Percentiles rank a stretch among this genome's conserved stretches.
These are phyloP conservation scores for Phocides pigmalion DNA, from an alignment of 1,140 invertebrate species.

Conservation along the genomic window DNA sequence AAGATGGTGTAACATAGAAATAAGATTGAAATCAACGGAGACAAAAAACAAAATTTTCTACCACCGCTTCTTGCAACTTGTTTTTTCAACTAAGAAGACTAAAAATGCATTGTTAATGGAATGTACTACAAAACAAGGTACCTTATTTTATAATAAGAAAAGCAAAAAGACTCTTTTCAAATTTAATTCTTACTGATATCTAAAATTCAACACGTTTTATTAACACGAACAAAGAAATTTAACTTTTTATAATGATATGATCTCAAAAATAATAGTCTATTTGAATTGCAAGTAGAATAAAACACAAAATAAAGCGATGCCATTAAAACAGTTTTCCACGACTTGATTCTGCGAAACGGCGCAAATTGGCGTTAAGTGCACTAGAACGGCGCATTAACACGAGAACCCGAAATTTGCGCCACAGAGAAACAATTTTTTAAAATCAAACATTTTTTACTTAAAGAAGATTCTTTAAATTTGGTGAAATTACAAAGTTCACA, in stretches of 20 bases:
- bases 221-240: not conserved
- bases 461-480: not conserved
- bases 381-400: slow-evolving; percentile 15
- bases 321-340: slow-evolving; percentile 19
- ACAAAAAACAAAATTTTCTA: too few species aligned
- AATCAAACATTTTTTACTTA: not conserved
- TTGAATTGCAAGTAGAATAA: slow-evolving; percentile 7
- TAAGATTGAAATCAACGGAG: too few species aligned
- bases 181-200: too few species aligned
- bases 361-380: slow-evolving; percentile 22
- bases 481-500: too few species aligned
- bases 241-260: not conserved
- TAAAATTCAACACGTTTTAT: not conserved
- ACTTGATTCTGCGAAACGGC: slow-evolving; percentile 24
- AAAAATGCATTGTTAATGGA: too few species aligned
- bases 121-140: too few species aligned
- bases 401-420: slow-evolving; percentile 14
- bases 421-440: slow-evolving; percentile 5
- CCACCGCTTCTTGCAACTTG: too few species aligned
- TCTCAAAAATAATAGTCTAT: slow-evolving; percentile 10
- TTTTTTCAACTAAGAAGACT: too few species aligned
- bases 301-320: slow-evolving; percentile 12
- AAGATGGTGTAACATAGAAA: too few species aligned
- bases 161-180: too few species aligned
- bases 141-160: too few species aligned